Evolutionary conservation across 2,888 invertebrate species (phyloP).

Genomic region (Limulus polyphemus): DNA sequence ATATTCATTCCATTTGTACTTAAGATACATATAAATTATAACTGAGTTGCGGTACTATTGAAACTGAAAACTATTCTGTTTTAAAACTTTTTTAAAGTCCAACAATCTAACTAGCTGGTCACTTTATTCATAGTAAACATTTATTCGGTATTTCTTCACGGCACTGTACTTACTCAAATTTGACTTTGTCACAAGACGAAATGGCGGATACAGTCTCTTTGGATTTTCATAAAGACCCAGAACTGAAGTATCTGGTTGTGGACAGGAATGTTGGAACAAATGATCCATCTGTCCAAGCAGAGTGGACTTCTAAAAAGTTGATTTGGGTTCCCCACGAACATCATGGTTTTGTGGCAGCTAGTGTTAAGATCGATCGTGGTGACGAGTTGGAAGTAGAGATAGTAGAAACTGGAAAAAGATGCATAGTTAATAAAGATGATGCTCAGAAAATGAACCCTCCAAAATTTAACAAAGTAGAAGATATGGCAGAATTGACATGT

Average conservation of each 20-base stretch:
- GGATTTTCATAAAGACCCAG: constrained; percentile 21
- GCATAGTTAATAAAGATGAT: constrained; percentile 86
- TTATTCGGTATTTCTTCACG: no score
- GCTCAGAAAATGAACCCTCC: constrained; percentile 99
- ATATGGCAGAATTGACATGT: constrained; percentile 99
- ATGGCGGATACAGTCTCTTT: constrained; percentile 21
- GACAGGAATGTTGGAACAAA: constrained; percentile 81
- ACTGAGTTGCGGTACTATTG: no score
- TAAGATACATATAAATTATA: no score
- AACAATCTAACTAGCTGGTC: no score
- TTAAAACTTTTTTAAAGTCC: no score
- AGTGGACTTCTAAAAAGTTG: constrained; percentile 97
- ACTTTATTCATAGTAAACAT: no score
- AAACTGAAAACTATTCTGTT: no score
- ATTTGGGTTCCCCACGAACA: constrained; percentile 98
- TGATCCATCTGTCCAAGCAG: constrained; percentile 95
- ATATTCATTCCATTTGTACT: no score
- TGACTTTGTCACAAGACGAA: not conserved
- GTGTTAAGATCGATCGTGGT: constrained; percentile 86
- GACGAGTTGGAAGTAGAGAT: constrained; percentile 96
- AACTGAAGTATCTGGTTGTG: constrained; percentile 85
- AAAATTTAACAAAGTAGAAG: constrained; percentile 99
- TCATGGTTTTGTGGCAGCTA: constrained; percentile 92
- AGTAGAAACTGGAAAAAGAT: constrained; percentile 87
- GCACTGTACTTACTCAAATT: no score